Evolutionary conservation across 1,140 invertebrate genomes (phyloP).

Genomic region (Papilio polytes): DNA sequence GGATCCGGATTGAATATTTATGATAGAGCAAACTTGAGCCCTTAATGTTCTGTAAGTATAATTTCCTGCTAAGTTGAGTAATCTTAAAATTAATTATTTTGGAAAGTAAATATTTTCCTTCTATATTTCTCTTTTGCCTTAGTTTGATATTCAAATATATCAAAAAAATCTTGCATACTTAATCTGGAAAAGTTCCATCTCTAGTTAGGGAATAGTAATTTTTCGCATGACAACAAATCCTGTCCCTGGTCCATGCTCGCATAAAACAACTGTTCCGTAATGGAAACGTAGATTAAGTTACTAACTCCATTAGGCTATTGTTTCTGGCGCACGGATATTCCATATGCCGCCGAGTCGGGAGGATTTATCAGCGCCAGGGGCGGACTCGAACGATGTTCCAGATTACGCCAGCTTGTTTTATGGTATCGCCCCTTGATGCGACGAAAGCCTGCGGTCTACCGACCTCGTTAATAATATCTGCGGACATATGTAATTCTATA

Average conservation of each 20-base stretch:
- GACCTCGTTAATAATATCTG: slow-evolving; percentile 33
- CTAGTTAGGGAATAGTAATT: slow-evolving; percentile 5
- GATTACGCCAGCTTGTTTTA: slow-evolving; percentile 54
- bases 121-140: neutral
- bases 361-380: slow-evolving; percentile 36
- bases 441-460: slow-evolving; percentile 37
- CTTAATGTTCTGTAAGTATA: neutral
- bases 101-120: neutral
- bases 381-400: slow-evolving; percentile 43
- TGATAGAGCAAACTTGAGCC: neutral
- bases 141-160: too few species aligned
- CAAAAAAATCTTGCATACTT: too few species aligned
- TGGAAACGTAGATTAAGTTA: slow-evolving; percentile 36
- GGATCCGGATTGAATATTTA: neutral
- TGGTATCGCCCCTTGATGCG: slow-evolving; percentile 48
- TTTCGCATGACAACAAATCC: slow-evolving; percentile 16
- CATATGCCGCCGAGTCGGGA: slow-evolving; percentile 25
- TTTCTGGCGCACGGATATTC: slow-evolving; percentile 29
- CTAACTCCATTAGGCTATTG: slow-evolving; percentile 38
- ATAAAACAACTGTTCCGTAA: slow-evolving; percentile 31
- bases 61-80: neutral
- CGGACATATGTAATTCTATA: slow-evolving; percentile 19
- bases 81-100: too few species aligned
- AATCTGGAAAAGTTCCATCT: too few species aligned
- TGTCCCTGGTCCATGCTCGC: neutral